Evolutionary conservation across 1,140 invertebrate species (phyloP), one percentile per base, ranked within the genome.

Genomic region (Drosophila bifasciata): DNA sequence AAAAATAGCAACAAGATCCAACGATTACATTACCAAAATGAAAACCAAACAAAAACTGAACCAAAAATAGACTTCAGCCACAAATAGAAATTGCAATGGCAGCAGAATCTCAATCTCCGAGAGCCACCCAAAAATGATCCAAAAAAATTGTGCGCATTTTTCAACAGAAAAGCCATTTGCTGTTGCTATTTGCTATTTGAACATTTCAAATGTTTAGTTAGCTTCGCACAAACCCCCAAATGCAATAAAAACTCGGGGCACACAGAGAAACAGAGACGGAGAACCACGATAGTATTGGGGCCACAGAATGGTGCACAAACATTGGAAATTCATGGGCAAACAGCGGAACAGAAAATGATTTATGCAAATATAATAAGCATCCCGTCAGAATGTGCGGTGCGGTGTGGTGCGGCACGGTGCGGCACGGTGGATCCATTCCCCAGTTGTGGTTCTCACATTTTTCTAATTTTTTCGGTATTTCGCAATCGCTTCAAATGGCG

Each of bases 171-270:
- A 32, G n/a, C 1, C 36, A 63, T 63, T 39, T 63, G 1, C 16
- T 45, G 3, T 23, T 63, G 16, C 16, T 50, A 7, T n/a, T n/a
- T 17, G 61, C n/a, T 59, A 48, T 44, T 63, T n/a, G 13, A 67
- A 67, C 53, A 49, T 67, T 67, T 45, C 41, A 5, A 67, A 67
- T 67, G 61, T 67, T 67, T 55, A 51, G 7, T 23, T 55, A 51
- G 7, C 17, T 23, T 19, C 53, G 58, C 40, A 25, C 53, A 59
- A 55, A 53, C 16, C 50, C 51, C 58, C 16, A 61, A 76, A 55
- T 76, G 77, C 77, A 80, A 76, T 80, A 80, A 79, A 80, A 71
- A 48, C 21, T 40, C 53, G 43, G 5, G 32, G 11, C 69, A 57
- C 57, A 68, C 70, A 67, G 36, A 23, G 11, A 63, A 44, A 52